A percentile compares a stretch with the other conserved stretches of the same genome.
phyloP scores from a whole-genome alignment of 2,113 vertebrate genomes.

The Stictonetta naevosa region DNA sequence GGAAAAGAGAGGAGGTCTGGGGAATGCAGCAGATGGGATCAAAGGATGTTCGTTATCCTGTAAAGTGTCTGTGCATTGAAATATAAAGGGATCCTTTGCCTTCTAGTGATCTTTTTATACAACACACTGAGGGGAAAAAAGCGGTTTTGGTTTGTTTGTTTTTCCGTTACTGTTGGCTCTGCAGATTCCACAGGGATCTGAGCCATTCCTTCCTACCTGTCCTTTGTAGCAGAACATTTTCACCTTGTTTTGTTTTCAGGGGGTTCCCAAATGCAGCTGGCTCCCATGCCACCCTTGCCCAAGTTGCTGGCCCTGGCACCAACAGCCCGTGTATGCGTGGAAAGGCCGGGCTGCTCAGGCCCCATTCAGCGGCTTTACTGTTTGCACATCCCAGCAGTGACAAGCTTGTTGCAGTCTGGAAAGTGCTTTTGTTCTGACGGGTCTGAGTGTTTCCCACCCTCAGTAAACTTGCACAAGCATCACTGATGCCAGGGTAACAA shows the following conservation, averaged over 20 bases:
- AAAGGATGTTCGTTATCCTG: background rate
- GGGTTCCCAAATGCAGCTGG: background rate
- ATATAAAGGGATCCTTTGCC: background rate
- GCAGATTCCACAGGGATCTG: background rate
- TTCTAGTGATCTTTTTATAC: background rate
- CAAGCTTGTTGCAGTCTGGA: background rate
- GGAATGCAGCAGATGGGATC: background rate
- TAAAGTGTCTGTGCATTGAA: background rate
- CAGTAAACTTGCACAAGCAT: background rate
- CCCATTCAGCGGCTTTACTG: background rate
- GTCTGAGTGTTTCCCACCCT: background rate
- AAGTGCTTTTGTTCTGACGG: background rate
- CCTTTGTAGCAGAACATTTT: background rate
- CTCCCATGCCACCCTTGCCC: background rate
- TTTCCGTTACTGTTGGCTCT: background rate
- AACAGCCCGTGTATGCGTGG: accelerated
- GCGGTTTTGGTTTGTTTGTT: background rate
- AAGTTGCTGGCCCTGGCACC: background rate
- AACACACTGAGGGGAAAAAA: background rate
- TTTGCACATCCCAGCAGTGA: background rate
- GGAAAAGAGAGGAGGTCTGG: background rate
- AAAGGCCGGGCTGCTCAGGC: background rate
- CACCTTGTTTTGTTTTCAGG: background rate
- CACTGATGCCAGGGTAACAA: background rate
- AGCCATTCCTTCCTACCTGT: background rate